phyloP scores from a whole-genome alignment of 2,888 invertebrate genomes.

The Temnothorax unifasciatus region DNA sequence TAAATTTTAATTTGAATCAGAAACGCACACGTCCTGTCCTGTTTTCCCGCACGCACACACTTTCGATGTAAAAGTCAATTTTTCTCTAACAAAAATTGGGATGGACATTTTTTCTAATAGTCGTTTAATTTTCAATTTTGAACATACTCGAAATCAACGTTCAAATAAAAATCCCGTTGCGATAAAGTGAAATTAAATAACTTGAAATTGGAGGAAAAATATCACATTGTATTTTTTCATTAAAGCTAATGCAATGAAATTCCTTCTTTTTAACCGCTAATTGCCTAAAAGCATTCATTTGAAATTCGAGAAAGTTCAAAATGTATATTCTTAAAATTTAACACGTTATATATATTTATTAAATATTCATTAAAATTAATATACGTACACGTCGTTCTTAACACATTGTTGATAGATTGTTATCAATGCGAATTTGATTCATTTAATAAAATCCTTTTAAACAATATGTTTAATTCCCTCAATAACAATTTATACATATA shows the following conservation, averaged over 20 bases:
- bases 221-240: not conserved
- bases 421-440: not conserved
- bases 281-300: not conserved
- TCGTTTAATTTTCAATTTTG: conserved; percentile 24
- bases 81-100: not conserved
- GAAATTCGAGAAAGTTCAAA: not conserved
- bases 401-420: not conserved
- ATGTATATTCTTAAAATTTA: not conserved
- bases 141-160: not conserved
- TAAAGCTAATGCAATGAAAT: not conserved
- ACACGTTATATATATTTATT: not conserved
- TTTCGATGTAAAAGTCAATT: conserved; percentile 1
- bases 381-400: not conserved
- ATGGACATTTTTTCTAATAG: not conserved
- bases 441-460: not conserved
- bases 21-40: not conserved
- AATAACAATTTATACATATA: not conserved
- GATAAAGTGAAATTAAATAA: conserved; percentile 20
- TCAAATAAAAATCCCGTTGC: not conserved
- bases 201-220: not conserved
- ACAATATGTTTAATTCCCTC: not conserved
- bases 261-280: not conserved
- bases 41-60: not conserved
- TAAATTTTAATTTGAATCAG: conserved; percentile 32
- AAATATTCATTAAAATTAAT: not conserved